Evolutionary conservation across 2,113 vertebrate species (phyloP).

Genomic region (Anser cygnoides): DNA sequence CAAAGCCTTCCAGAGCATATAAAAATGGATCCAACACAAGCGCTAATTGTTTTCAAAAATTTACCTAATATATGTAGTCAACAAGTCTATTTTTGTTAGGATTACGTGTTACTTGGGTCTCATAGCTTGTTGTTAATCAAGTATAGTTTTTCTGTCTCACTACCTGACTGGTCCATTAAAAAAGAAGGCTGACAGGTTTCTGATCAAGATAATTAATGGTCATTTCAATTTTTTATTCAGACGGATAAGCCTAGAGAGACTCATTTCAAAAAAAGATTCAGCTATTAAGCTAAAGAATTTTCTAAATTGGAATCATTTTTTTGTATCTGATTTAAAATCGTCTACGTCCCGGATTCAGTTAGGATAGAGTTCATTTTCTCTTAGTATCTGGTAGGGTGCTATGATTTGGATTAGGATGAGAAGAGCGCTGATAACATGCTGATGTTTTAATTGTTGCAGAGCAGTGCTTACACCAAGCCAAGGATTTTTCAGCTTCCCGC

Average conservation of each 20-base stretch:
- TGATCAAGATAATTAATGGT: slow-evolving; percentile 83
- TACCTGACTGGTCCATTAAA: neutral
- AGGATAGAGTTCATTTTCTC: too few relatives aligned
- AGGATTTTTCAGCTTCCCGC: too few relatives aligned
- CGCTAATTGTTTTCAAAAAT: rapidly evolving
- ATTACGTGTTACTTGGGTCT: neutral
- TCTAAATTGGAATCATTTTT: slow-evolving; percentile 69
- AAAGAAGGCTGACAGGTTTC: slow-evolving; percentile 71
- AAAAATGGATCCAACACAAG: neutral
- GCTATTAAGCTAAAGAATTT: slow-evolving; percentile 83
- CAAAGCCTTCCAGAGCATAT: neutral
- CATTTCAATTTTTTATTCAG: slow-evolving; percentile 73
- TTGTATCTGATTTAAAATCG: slow-evolving; percentile 62
- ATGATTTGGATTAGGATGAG: too few relatives aligned
- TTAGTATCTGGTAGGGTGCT: too few relatives aligned
- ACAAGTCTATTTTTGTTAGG: neutral
- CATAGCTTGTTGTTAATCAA: neutral
- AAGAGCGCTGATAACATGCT: too few relatives aligned
- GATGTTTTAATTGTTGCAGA: too few relatives aligned
- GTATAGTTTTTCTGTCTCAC: neutral
- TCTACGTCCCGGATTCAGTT: neutral
- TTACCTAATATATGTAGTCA: neutral
- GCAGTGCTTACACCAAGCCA: too few relatives aligned
- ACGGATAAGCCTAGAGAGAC: slow-evolving; percentile 76
- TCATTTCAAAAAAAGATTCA: slow-evolving; percentile 79